phyloP scores from a whole-genome alignment of 2,797 vertebrate genomes.

The Molossus alvarezi region DNA sequence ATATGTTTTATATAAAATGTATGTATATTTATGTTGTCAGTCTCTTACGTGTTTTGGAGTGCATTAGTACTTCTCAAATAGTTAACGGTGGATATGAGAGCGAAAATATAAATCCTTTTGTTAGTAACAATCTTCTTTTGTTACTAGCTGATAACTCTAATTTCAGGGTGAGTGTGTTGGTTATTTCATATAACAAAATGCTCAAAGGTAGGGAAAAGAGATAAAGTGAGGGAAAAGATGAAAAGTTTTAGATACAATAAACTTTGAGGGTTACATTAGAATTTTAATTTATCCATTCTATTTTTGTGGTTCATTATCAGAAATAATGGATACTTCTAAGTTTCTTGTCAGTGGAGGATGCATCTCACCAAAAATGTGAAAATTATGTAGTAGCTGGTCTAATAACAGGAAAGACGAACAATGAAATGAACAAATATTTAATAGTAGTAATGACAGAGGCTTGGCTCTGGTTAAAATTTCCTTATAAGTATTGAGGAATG shows the following conservation, averaged over 20 bases:
- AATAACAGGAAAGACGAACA: background rate
- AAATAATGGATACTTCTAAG: background rate
- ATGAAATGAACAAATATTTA: slow-evolving; percentile 29
- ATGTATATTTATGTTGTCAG: slow-evolving; percentile 14
- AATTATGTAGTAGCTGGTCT: background rate
- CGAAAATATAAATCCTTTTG: background rate
- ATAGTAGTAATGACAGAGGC: background rate
- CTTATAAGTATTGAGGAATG: background rate
- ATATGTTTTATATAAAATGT: background rate
- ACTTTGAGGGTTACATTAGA: background rate
- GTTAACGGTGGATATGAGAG: background rate
- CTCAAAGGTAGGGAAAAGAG: background rate
- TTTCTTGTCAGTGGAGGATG: slow-evolving; percentile 12
- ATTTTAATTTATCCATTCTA: slow-evolving; percentile 17
- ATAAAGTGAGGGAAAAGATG: background rate
- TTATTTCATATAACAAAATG: background rate
- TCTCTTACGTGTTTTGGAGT: background rate
- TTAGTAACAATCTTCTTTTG: slow-evolving; percentile 12
- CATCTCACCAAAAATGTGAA: slow-evolving; percentile 30
- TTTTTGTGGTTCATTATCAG: slow-evolving; percentile 21
- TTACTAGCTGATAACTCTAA: slow-evolving; percentile 40
- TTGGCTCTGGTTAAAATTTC: slow-evolving; percentile 57
- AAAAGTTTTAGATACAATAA: slow-evolving; percentile 27
- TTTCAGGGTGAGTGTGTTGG: background rate
- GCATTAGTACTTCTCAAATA: background rate